Evolutionary conservation across 2,888 invertebrate genomes (phyloP).

Genomic region (Drosophila sordidula): DNA sequence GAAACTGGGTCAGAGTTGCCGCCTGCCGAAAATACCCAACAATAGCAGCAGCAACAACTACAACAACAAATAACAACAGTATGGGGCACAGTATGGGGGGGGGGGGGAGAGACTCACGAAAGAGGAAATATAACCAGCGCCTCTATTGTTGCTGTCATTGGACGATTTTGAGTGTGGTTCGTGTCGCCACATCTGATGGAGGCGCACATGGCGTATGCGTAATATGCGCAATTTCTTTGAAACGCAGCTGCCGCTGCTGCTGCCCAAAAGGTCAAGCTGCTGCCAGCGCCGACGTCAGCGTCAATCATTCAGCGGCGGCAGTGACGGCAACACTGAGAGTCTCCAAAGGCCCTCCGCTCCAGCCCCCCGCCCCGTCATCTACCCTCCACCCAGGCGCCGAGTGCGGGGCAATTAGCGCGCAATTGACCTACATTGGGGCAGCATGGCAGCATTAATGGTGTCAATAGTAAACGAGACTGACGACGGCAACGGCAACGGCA

Average conservation of each 20-base stretch:
- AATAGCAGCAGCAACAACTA: conserved; percentile 11
- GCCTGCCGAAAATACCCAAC: conserved; percentile 39
- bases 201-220: conserved; percentile 70
- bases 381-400: conserved; percentile 40
- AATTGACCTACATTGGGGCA: conserved; percentile 81
- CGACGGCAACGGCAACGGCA: conserved; percentile 34
- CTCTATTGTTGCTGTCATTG: conserved; percentile 22
- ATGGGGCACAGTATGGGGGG: neutral
- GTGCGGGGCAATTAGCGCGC: conserved; percentile 82
- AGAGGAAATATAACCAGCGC: conserved; percentile 17
- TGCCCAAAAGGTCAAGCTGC: conserved; percentile 71
- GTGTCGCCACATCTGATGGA: conserved; percentile 8
- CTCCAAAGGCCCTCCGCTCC: conserved; percentile 17
- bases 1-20: conserved; percentile 74
- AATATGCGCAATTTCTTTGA: conserved; percentile 61
- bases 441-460: conserved; percentile 77
- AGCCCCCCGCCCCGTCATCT: neutral
- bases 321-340: conserved; percentile 55
- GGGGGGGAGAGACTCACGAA: neutral
- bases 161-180: conserved; percentile 18
- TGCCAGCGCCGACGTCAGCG: conserved; percentile 24
- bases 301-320: conserved; percentile 58
- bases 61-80: conserved; percentile 5
- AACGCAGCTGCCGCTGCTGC: conserved; percentile 30
- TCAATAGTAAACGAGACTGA: conserved; percentile 81